Evolutionary conservation across 2,797 vertebrate species (phyloP).

Genomic region (Gobio occitaniae): DNA sequence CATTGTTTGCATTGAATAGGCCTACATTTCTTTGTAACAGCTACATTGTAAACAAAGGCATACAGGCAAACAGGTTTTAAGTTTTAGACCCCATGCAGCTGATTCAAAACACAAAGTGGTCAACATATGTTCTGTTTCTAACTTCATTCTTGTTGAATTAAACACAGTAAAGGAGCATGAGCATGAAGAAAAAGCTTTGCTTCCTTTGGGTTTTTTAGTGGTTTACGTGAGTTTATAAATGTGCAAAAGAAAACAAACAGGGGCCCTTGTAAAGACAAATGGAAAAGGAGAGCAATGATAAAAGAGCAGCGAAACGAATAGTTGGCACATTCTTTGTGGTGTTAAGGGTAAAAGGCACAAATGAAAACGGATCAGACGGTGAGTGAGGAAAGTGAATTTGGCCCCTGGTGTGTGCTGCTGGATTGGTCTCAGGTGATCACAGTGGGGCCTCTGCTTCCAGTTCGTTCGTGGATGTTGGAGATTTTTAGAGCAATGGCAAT

Average conservation of each 20-base stretch:
- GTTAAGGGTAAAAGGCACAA: conserved; percentile 30
- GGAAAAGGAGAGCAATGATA: conserved; percentile 9
- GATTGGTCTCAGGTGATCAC: conserved; percentile 90
- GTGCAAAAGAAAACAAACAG: conserved; percentile 38
- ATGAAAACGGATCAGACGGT: conserved; percentile 38
- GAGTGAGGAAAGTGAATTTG: conserved; percentile 63
- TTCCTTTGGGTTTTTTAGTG: conserved; percentile 32
- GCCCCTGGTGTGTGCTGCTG: conserved; percentile 67
- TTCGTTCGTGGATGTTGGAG: conserved; percentile 96
- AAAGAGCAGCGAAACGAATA: conserved; percentile 52
- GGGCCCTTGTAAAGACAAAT: conserved; percentile 31
- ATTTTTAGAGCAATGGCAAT: conserved; percentile 98
- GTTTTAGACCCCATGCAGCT: conserved; percentile 4
- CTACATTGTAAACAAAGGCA: conserved; percentile 43
- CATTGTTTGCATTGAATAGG: conserved; percentile 14
- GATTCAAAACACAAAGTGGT: conserved; percentile 17
- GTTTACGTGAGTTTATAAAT: conserved; percentile 36
- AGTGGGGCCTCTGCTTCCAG: conserved; percentile 91
- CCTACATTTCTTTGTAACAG: conserved; percentile 13
- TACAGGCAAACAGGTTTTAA: conserved; percentile 23
- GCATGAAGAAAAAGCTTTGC: conserved; percentile 12
- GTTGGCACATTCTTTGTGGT: conserved; percentile 25
- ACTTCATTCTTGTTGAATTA: conserved; percentile 39
- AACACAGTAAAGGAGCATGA: conserved; percentile 7
- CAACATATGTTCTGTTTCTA: conserved; percentile 17